Conservation (phyloP, 2,797 vertebrate species). For the Darevskia mixta region DNA sequence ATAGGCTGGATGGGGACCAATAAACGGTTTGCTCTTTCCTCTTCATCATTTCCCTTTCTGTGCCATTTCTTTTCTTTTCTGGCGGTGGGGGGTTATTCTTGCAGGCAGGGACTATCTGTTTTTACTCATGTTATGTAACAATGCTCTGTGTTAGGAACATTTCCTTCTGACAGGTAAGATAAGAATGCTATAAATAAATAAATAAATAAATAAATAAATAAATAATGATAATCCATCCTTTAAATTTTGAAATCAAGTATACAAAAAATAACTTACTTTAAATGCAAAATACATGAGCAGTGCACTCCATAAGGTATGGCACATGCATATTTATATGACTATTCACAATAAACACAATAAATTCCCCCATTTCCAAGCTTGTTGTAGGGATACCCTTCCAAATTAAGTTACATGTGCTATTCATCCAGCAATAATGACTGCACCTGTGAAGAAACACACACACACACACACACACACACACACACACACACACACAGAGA, state of each 20-base stretch:
- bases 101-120: not conserved
- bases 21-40: not conserved
- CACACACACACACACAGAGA: no score
- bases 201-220: no score
- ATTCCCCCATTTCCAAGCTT: not conserved
- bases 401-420: not conserved
- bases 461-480: no score
- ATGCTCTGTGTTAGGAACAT: not conserved
- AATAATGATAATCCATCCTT: no score
- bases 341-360: not conserved
- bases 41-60: not conserved
- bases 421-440: not conserved
- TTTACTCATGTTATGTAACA: not conserved
- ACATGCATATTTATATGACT: not conserved
- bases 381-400: no score
- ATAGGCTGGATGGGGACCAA: no score
- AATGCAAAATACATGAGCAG: not conserved
- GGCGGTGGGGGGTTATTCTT: not conserved
- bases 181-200: not conserved
- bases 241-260: not conserved
- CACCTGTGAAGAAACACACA: not conserved
- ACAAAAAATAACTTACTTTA: not conserved
- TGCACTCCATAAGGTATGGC: not conserved
- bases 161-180: not conserved
- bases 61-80: not conserved